Base-by-base conservation (phyloP, 2,888 invertebrate genomes). In the Oegoconia quadripuncta region DNA sequence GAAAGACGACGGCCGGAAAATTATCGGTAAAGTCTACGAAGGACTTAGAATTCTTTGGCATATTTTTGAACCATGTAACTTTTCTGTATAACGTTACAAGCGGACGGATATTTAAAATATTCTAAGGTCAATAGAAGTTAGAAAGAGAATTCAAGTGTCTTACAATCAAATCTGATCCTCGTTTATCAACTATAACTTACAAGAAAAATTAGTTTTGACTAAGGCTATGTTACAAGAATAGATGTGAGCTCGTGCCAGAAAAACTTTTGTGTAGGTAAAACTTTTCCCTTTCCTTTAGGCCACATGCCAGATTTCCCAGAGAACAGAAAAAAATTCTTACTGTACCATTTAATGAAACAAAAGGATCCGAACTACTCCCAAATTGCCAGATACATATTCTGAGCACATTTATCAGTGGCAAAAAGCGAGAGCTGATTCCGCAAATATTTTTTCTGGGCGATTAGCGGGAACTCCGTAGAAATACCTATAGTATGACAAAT, bases 381-480 rank as follows among this genome's bases (percentile, higher is more conserved):
- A 77, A 75, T 73, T 65, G 68, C 70, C 58, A 72, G 73, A 74
- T 75, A 79, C 75, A 78, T 78, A 76, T 74, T 76, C 76, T 54
- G 63, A 60, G 69, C 57, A 70, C 81, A 83, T 84, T 82, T 79
- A 75, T 82, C 83, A 80, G 70, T 55, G 56, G 71, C 71, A 71
- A 76, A 78, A 76, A 76, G 61, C 65, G 64, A 58, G 62, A 55
- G 75, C 74, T 67, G 76, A 80, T 69, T 83, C 77, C 64, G 77
- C 83, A 78, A 82, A 81, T 83, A 80, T 84, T 86, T 86, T 83
- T 84, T 84, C 76, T 78, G 71, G 77, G 65, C 80, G 77, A 84
- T 87, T 86, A 86, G 80, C 74, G 75, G 66, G 73, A 76, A 75
- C 67, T 77, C 72, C 69, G 73, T 73, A 68, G 64, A 75, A 81